phyloP scores from a whole-genome alignment of 2,797 vertebrate genomes.

The Phaenicophaeus curvirostris region DNA sequence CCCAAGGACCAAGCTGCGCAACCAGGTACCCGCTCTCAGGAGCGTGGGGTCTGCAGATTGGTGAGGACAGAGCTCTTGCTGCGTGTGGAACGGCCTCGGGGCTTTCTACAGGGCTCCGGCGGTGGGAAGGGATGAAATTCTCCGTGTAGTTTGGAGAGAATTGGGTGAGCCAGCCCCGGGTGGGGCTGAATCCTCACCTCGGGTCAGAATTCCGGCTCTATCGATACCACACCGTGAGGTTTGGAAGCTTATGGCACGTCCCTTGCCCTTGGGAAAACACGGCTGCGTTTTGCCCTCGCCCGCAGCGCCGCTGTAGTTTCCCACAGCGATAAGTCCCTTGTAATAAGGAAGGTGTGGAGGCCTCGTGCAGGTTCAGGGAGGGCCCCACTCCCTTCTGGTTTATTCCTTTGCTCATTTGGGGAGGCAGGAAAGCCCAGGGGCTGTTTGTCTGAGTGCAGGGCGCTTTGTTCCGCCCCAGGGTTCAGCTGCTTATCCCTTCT shows the following conservation, averaged over 20 bases:
- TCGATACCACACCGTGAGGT: rapidly evolving
- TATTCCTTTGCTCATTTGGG: constrained; percentile 12
- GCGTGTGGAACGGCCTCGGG: rapidly evolving
- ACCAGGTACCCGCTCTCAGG: constrained; percentile 78
- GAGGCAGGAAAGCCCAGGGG: neutral
- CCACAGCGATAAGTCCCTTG: constrained; percentile 21
- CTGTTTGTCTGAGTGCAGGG: rapidly evolving
- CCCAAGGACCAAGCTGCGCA: constrained; percentile 91
- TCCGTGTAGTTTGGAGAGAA: rapidly evolving
- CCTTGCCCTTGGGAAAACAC: constrained; percentile 38
- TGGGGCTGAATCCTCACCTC: neutral
- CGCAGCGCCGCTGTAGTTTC: constrained; percentile 7
- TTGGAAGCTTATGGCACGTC: neutral
- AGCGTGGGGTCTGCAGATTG: rapidly evolving
- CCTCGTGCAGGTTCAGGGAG: neutral
- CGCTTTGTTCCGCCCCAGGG: neutral
- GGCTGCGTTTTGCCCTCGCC: neutral
- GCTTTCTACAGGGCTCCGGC: rapidly evolving
- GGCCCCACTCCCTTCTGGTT: neutral
- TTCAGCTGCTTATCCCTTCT: neutral
- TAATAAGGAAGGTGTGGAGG: neutral
- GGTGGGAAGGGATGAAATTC: neutral
- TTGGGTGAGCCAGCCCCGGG: neutral
- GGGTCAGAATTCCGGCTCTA: neutral
- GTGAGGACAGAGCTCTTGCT: rapidly evolving